Evolutionary conservation across 2,113 vertebrate species (phyloP).

Genomic region (Nycticryphes semicollaris): DNA sequence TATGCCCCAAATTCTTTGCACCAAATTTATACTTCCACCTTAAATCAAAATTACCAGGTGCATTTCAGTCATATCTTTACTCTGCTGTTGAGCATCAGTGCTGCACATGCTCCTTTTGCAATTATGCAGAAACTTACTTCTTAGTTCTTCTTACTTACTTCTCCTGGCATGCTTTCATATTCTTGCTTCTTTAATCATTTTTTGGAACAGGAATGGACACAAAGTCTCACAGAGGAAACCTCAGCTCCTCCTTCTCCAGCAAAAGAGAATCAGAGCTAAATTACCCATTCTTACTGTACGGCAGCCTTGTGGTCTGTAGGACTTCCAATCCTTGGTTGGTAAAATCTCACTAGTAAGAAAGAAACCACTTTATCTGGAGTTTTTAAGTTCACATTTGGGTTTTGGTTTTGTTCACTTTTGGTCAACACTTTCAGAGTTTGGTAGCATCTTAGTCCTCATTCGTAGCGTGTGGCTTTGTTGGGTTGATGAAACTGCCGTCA

Average conservation of each 20-base stretch:
- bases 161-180: not conserved
- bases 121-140: not conserved
- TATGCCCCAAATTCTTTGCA: not conserved
- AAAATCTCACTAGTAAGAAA: not conserved
- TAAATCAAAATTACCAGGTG: not conserved
- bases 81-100: not conserved
- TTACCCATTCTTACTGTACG: accelerated
- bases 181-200: not conserved
- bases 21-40: not conserved
- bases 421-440: conserved; percentile 7
- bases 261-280: not conserved
- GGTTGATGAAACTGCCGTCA: not conserved
- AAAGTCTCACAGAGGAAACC: not conserved
- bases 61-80: not conserved
- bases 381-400: not conserved
- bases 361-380: not conserved
- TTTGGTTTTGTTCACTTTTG: not conserved
- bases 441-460: not conserved
- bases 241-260: not conserved
- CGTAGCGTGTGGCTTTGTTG: not conserved
- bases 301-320: not conserved
- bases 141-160: too few species aligned
- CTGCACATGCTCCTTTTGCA: not conserved
- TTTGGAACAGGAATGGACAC: not conserved
- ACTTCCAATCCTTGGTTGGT: not conserved